phyloP scores from a whole-genome alignment of 2,797 vertebrate genomes.

The Xyrichtys novacula region DNA sequence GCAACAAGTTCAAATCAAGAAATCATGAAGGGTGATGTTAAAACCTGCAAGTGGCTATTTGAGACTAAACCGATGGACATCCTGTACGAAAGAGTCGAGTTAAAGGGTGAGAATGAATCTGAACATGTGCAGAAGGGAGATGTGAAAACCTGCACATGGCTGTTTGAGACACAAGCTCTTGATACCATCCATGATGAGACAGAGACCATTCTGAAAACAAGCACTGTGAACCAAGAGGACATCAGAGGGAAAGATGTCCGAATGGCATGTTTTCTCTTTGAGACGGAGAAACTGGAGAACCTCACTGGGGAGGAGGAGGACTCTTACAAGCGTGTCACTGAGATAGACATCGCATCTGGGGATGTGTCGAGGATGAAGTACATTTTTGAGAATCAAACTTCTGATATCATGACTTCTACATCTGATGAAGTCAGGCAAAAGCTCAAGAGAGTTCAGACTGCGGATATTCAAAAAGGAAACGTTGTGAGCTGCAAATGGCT shows the following conservation, averaged over 20 bases:
- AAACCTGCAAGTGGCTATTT: conserved; percentile 94
- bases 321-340: conserved; percentile 84
- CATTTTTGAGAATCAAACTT: conserved; percentile 92
- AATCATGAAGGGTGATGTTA: conserved; percentile 91
- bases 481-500: conserved; percentile 91
- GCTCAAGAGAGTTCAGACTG: conserved; percentile 86
- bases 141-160: conserved; percentile 92
- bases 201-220: conserved; percentile 81
- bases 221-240: conserved; percentile 88
- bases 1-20: conserved; percentile 72
- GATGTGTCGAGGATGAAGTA: conserved; percentile 92
- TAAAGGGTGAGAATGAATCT: conserved; percentile 66
- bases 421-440: conserved; percentile 88
- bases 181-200: conserved; percentile 88
- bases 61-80: conserved; percentile 93
- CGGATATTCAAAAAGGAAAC: conserved; percentile 92
- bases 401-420: conserved; percentile 89
- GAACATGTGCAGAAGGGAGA: conserved; percentile 89
- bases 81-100: conserved; percentile 87
- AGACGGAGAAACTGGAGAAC: conserved; percentile 91
- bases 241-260: conserved; percentile 91
- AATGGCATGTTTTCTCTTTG: conserved; percentile 90
- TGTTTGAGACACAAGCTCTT: conserved; percentile 93
- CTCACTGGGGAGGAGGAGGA: conserved; percentile 84
- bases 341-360: conserved; percentile 90